Evolutionary conservation across 2,888 invertebrate species (phyloP), one percentile per base, ranked within the genome.

Genomic region (Orthosia cruda): DNA sequence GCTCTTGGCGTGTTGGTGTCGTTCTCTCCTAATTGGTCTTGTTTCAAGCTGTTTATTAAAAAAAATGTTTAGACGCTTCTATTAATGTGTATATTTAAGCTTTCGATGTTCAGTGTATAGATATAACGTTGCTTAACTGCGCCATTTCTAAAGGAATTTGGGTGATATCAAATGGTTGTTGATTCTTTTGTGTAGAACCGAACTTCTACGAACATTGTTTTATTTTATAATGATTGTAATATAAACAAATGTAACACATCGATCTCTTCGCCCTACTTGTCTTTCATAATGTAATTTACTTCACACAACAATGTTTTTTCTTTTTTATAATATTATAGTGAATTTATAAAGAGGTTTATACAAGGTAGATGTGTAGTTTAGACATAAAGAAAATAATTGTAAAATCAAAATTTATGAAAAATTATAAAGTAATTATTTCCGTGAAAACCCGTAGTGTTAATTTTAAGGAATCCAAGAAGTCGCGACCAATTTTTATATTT

Each of bases 341-440:
- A 93, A 95, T 95, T 95, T 95, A 93, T 94, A 93, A 96, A 92
- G 96, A 96, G 96, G 96, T 97, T 96, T 95, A 96, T 96, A 97
- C 96, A 96, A 97, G 96, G 96, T 97, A 97, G 96, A 94, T 90
- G 92, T 92, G 95, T 96, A 96, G 96, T 87, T 90, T 96, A 96
- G 96, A 91, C 87, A 91, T 95, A 81, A 94, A 93, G 62, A 86
- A 85, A 80, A 70, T 87, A 81, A 87, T 81, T 82, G 71, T 87
- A 88, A 87, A 87, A 93, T 92, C 93, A 94, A 95, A 89, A 91
- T 93, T 93, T 93, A 94, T 92, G 90, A 91, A 93, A 89, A 88
- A 88, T 88, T 89, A 88, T 85, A 84, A 87, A 88, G 82, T 82
- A 79, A 83, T 87, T 86, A 84, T 90, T 91, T 92, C 91, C 87